A percentile compares a stretch with the other conserved stretches of the same genome.
These are phyloP conservation scores for Lordiphosa andalusiaca DNA, from an alignment of 2,888 invertebrate genomes.

Conservation along the genomic window DNA sequence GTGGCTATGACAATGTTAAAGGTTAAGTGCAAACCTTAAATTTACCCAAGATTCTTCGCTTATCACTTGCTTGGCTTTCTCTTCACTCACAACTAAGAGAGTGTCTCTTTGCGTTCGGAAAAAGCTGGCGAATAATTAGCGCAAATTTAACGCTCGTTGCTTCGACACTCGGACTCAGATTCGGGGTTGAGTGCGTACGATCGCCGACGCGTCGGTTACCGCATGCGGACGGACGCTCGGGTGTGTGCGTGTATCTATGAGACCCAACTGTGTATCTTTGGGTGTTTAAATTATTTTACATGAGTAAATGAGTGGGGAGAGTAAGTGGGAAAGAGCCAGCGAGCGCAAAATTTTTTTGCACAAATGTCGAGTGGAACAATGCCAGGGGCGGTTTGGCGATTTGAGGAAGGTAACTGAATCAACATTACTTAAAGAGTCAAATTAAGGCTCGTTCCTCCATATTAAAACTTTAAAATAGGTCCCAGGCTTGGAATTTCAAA, in stretches of 20 bases:
- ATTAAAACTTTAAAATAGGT: too few species aligned
- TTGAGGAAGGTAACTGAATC: too few species aligned
- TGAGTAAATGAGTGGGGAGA: slow-evolving; percentile 25
- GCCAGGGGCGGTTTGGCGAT: slow-evolving; percentile 3
- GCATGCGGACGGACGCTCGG: slow-evolving; percentile 20
- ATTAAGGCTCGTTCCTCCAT: too few species aligned
- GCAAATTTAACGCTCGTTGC: slow-evolving; percentile 64
- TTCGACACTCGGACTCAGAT: slow-evolving; percentile 21
- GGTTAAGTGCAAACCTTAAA: slow-evolving; percentile 53
- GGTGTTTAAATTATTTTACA: slow-evolving; percentile 50
- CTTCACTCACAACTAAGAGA: slow-evolving; percentile 37
- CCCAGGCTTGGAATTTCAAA: too few species aligned
- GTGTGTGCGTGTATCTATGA: slow-evolving; percentile 40
- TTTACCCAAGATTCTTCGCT: slow-evolving; percentile 11
- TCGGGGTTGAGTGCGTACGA: slow-evolving; percentile 57
- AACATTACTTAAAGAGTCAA: too few species aligned
- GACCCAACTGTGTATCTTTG: slow-evolving; percentile 48
- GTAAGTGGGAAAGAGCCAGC: slow-evolving; percentile 7
- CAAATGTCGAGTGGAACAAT: slow-evolving; percentile 4
- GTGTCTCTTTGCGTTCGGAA: slow-evolving; percentile 3
- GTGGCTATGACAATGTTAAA: slow-evolving; percentile 38
- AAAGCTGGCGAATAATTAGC: slow-evolving; percentile 71
- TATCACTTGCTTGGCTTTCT: slow-evolving; percentile 19
- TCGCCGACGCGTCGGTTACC: slow-evolving; percentile 32
- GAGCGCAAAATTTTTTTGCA: slow-evolving; percentile 5